phyloP scores from a whole-genome alignment of 2,113 vertebrate genomes.

The Cyphomyrus discorhynchus region DNA sequence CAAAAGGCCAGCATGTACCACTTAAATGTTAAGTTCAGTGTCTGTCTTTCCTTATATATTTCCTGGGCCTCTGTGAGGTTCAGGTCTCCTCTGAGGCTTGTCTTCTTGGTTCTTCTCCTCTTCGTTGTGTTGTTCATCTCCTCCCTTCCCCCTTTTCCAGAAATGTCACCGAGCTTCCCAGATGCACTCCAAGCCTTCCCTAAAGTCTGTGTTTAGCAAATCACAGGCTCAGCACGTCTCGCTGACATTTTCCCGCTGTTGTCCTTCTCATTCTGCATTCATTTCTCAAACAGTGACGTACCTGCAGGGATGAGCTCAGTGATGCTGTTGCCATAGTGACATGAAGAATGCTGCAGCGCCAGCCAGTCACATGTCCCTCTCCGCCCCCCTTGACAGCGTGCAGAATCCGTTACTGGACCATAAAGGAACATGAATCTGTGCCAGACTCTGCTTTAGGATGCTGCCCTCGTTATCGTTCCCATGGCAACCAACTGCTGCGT shows the following conservation, averaged over 20 bases:
- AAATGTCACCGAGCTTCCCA: neutral
- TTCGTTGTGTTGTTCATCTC: neutral
- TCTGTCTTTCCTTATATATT: no score
- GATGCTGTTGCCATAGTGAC: conserved; percentile 9
- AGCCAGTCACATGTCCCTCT: neutral
- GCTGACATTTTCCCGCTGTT: neutral
- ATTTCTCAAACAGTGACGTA: neutral
- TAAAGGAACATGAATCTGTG: conserved; percentile 14
- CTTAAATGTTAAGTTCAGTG: neutral
- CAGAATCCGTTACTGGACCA: conserved; percentile 2
- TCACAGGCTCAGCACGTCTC: neutral
- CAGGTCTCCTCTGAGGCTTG: neutral
- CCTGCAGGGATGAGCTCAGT: neutral
- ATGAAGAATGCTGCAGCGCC: neutral
- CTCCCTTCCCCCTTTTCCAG: neutral
- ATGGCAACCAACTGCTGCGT: conserved; percentile 48
- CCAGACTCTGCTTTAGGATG: conserved; percentile 46
- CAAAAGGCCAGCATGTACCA: neutral
- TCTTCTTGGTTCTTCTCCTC: neutral
- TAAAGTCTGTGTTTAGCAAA: neutral
- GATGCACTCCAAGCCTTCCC: neutral
- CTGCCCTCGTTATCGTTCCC: conserved; percentile 56
- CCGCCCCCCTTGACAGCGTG: neutral
- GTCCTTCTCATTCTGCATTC: neutral
- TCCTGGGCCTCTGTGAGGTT: neutral